phyloP scores from a whole-genome alignment of 2,797 vertebrate species.

The Pachyuromys duprasi region DNA sequence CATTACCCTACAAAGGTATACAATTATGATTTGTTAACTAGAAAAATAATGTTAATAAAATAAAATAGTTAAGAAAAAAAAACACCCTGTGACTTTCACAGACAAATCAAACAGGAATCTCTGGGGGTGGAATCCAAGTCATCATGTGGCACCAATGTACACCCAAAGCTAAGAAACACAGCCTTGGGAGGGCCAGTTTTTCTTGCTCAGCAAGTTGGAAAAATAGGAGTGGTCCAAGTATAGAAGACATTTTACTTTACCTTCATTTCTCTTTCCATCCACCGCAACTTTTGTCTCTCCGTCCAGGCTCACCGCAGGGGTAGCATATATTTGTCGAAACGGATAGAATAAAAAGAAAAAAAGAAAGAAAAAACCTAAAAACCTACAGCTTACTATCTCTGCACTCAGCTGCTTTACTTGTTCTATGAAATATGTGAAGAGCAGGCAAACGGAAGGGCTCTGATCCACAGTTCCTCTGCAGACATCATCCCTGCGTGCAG shows the following conservation, averaged over 20 bases:
- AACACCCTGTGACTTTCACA: neutral
- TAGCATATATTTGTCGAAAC: neutral
- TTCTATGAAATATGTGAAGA: neutral
- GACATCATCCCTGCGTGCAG: neutral
- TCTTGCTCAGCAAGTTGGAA: slow-evolving; percentile 22
- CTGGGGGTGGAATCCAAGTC: neutral
- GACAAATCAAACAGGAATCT: neutral
- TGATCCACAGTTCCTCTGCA: neutral
- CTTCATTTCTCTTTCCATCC: neutral
- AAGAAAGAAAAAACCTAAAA: too few species aligned
- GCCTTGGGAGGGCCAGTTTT: neutral
- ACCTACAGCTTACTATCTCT: neutral
- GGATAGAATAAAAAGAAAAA: neutral
- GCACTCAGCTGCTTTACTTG: neutral
- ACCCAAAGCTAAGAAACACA: neutral
- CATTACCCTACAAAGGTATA: neutral
- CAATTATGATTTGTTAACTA: neutral
- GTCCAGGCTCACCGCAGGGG: neutral
- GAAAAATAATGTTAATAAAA: slow-evolving; percentile 33
- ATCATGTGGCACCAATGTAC: neutral
- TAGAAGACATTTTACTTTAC: neutral
- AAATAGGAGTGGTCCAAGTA: neutral
- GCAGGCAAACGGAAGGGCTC: neutral
- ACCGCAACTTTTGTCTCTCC: neutral
- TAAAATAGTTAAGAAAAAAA: neutral